Base-by-base conservation (phyloP, 1,140 invertebrate species). In the Cydia strobilella region DNA sequence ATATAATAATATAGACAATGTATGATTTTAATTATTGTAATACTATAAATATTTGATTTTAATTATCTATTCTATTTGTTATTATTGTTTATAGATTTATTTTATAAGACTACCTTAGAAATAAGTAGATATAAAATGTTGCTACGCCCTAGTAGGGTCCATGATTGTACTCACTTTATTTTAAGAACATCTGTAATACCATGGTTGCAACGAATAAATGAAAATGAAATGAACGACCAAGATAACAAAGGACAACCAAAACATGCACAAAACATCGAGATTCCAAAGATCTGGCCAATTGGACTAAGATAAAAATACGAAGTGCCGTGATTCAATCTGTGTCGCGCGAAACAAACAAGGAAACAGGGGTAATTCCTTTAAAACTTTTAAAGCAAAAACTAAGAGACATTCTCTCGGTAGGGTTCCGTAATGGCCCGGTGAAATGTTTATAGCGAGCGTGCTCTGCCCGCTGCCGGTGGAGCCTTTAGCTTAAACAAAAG, bases 381-480 rank as follows among this genome's bases (percentile, higher is more conserved):
- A 84, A 85, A 85, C 74, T 86, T 83, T 79, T 76, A 79, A 84
- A 79, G 75, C 76, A 81, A 82, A 79, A 84, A 84, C 80, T 83
- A 83, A 83, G 77, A 73, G 80, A 75, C 74, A 86, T 85, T 85
- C 83, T 85, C 85, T 85, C 81, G 63, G 77, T 76, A 74, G 80
- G 79, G 76, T 76, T 76, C 81, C 78, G 81, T 88, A 86, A 88
- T 86, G 84, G 85, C 76, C 79, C 76, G 83, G 73, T 86, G 85
- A 88, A 86, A 86, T 88, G 85, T 88, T 88, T 88, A 88, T 86
- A 77, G 85, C 81, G 78, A 73, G 77, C 75, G 77, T 76, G 75
- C 79, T 59, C 74, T 76, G 80, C 79, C 82, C 75, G 74, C 76
- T 76, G 79, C 74, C 77, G 73, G 75, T 27, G 54, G 73, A 23